Evolutionary conservation across 1,140 invertebrate genomes (phyloP).

Genomic region (Drosophila pandora): DNA sequence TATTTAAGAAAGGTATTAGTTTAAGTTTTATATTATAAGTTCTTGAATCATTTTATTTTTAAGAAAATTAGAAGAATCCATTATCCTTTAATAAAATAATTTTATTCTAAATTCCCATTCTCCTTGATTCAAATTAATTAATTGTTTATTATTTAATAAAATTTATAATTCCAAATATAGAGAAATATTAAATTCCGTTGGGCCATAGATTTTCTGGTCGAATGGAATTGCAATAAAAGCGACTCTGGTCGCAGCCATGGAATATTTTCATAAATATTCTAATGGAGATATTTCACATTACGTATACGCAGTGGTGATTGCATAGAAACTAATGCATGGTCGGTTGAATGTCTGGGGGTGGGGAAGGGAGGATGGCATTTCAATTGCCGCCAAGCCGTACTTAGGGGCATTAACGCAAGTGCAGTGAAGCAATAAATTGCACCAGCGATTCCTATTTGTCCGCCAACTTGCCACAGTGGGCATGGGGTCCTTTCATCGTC

Average conservation of each 20-base stretch:
- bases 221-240: conserved; percentile 41
- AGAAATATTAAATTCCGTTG: conserved; percentile 7
- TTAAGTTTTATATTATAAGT: conserved; percentile 3
- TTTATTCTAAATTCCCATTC: neutral
- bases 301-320: conserved; percentile 46
- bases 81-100: neutral
- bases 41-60: neutral
- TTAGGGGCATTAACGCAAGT: conserved; percentile 54
- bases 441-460: conserved; percentile 36
- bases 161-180: neutral
- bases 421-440: conserved; percentile 60
- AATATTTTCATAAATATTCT: conserved; percentile 31
- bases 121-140: neutral
- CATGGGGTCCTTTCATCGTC: too few species aligned
- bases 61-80: neutral
- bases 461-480: neutral
- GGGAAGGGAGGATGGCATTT: conserved; percentile 8
- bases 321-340: conserved; percentile 22
- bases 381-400: conserved; percentile 51
- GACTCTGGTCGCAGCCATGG: conserved; percentile 7
- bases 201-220: conserved; percentile 25
- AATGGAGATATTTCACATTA: conserved; percentile 28
- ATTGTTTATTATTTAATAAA: conserved; percentile 3
- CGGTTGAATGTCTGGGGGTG: neutral
- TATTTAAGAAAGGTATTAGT: neutral